phyloP scores from a whole-genome alignment of 2,888 invertebrate genomes.

The Synergus umbraculus region DNA sequence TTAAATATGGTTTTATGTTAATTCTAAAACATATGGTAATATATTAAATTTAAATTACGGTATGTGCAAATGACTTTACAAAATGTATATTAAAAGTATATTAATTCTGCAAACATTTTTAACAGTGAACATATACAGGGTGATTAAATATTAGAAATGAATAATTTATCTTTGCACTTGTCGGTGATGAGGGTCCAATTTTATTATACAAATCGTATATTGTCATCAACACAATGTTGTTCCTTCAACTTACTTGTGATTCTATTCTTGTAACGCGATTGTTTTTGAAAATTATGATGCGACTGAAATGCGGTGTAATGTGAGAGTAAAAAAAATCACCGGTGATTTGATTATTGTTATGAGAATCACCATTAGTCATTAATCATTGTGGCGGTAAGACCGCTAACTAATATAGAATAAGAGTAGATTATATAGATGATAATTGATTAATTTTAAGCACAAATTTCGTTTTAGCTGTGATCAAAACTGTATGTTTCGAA shows the following conservation, averaged over 20 bases:
- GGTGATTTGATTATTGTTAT: not conserved
- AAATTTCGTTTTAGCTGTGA: not conserved
- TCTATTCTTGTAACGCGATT: slow-evolving; percentile 2
- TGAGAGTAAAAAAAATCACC: not conserved
- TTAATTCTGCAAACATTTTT: too few relatives aligned
- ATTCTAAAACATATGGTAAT: too few relatives aligned
- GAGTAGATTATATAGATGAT: not conserved
- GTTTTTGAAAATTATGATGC: not conserved
- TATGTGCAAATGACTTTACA: too few relatives aligned
- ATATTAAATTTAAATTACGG: too few relatives aligned
- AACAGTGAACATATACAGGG: too few relatives aligned
- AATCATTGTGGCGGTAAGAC: not conserved
- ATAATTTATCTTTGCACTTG: not conserved
- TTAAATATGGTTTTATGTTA: too few relatives aligned
- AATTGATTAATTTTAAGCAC: not conserved
- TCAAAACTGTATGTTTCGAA: not conserved
- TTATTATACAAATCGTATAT: slow-evolving; percentile 5
- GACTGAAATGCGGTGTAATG: not conserved
- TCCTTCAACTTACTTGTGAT: slow-evolving; percentile 1
- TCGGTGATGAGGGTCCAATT: slow-evolving; percentile 9
- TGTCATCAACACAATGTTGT: not conserved
- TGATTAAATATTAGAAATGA: not conserved
- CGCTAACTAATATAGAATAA: not conserved
- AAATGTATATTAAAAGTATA: too few relatives aligned
- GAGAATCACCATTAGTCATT: not conserved